phyloP scores from a whole-genome alignment of 2,797 vertebrate genomes.

The Denticeps clupeoides region DNA sequence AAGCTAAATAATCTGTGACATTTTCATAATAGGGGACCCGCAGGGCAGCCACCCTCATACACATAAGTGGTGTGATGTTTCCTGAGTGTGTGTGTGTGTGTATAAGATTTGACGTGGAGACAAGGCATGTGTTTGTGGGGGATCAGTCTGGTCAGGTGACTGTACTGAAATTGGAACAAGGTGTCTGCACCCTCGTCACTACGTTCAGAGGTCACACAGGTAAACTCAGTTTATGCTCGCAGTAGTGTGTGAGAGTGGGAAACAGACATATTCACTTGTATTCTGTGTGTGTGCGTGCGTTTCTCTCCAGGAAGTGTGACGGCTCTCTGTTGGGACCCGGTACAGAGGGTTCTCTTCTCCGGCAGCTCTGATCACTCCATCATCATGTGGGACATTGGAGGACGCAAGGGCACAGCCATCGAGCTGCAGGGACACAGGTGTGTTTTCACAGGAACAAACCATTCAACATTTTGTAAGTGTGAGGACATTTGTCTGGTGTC shows the following conservation, averaged over 20 bases:
- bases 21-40: too few relatives aligned
- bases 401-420: conserved; percentile 92
- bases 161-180: conserved; percentile 93
- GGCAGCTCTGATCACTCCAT: conserved; percentile 95
- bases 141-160: conserved; percentile 97
- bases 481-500: too few relatives aligned
- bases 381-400: conserved; percentile 99
- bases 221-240: conserved; percentile 32
- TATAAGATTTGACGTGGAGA: conserved; percentile 91
- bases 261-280: too few relatives aligned
- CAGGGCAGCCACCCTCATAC: not conserved
- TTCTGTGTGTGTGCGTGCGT: conserved; percentile 10
- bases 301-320: conserved; percentile 76
- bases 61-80: not conserved
- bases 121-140: conserved; percentile 88
- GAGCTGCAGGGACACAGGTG: conserved; percentile 98
- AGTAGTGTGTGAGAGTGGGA: not conserved
- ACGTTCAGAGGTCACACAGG: conserved; percentile 96
- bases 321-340: conserved; percentile 90
- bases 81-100: not conserved
- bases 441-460: not conserved
- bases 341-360: conserved; percentile 83
- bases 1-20: too few relatives aligned
- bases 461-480: not conserved
- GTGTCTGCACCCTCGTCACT: conserved; percentile 86